Evolutionary conservation across 2,888 invertebrate species (phyloP).

Genomic region (Ophioninae sp.): DNA sequence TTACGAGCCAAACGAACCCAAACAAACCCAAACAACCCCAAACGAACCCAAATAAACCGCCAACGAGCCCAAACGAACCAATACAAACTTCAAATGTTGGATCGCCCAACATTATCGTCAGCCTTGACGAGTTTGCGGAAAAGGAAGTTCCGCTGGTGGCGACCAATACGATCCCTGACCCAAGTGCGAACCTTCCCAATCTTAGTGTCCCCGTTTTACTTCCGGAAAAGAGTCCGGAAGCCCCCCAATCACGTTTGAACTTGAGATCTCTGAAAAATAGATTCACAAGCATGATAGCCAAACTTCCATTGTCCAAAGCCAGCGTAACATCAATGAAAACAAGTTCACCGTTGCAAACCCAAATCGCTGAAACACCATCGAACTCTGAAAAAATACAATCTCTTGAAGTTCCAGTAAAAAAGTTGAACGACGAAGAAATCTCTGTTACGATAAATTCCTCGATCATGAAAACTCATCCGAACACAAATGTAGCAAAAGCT

Average conservation of each 20-base stretch:
- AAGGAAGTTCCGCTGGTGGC: constrained; percentile 13
- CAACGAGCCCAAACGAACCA: no score
- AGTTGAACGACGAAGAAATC: not conserved
- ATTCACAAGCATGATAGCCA: constrained; percentile 65
- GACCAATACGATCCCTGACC: constrained; percentile 13
- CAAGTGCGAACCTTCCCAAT: constrained; percentile 9
- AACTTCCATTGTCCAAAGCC: constrained; percentile 62
- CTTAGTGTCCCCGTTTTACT: constrained; percentile 5
- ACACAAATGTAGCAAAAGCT: not conserved
- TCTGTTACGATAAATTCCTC: not conserved
- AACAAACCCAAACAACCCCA: no score
- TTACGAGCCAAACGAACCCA: no score
- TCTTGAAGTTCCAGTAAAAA: not conserved
- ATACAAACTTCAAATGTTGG: not conserved
- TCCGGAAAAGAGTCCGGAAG: constrained; percentile 44
- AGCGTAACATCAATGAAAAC: constrained; percentile 52
- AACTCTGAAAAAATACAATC: not conserved
- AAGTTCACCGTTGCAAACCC: constrained; percentile 14
- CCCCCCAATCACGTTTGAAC: constrained; percentile 57
- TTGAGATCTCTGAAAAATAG: constrained; percentile 61
- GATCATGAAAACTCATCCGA: not conserved
- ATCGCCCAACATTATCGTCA: constrained; percentile 18
- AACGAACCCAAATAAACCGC: no score
- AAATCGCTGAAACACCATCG: not conserved
- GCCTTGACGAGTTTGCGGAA: constrained; percentile 13